A percentile compares a stretch with the other conserved stretches of the same genome.
phyloP scores from a whole-genome alignment of 2,888 invertebrate species.

The Lucinisca nassula region DNA sequence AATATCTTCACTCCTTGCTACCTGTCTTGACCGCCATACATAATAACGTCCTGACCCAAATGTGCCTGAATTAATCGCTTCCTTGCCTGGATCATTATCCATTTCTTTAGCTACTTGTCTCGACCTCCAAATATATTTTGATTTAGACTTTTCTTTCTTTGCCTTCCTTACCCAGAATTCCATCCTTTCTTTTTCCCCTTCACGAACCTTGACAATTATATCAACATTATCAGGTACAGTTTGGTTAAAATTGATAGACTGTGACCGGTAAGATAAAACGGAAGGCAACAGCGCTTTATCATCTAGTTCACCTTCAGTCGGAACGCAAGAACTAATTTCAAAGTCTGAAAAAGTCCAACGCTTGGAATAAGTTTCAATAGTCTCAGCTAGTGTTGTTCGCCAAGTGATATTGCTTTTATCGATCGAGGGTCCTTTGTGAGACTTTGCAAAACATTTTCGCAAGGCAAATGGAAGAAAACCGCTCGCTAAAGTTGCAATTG shows the following conservation, averaged over 20 bases:
- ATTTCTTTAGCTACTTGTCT: background rate
- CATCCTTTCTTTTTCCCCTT: background rate
- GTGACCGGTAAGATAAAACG: background rate
- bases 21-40: no score
- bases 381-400: background rate
- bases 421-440: background rate
- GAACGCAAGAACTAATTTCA: background rate
- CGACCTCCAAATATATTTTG: background rate
- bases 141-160: background rate
- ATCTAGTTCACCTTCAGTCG: background rate
- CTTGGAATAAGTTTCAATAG: background rate
- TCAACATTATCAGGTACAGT: background rate
- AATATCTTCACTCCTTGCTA: no score
- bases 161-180: background rate
- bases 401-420: slow-evolving; percentile 1
- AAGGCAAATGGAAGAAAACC: slow-evolving; percentile 19
- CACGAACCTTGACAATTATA: background rate
- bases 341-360: background rate
- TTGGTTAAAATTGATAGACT: background rate
- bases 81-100: no score
- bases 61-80: no score
- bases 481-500: slow-evolving; percentile 16
- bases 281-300: background rate
- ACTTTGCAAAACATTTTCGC: slow-evolving; percentile 8
- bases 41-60: no score